Conservation (phyloP, 2,113 vertebrate genomes). For the Eleginops maclovinus region DNA sequence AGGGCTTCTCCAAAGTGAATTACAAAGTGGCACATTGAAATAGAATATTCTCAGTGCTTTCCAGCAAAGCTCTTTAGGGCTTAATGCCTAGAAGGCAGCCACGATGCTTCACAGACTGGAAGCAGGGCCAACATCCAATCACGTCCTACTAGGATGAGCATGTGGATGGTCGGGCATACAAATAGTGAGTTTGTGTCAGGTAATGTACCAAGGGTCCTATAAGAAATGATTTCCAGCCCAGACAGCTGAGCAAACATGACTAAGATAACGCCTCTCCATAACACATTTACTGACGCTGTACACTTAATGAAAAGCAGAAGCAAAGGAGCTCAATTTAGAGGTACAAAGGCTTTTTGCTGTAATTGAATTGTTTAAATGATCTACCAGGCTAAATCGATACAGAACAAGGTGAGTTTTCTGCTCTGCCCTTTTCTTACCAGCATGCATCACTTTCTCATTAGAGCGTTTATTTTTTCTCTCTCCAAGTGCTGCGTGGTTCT, state of each 20-base stretch:
- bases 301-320: constrained; percentile 46
- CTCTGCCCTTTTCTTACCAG: constrained; percentile 47
- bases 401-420: constrained; percentile 60
- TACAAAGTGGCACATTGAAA: constrained; percentile 72
- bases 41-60: constrained; percentile 71
- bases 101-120: constrained; percentile 61
- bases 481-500: constrained; percentile 28
- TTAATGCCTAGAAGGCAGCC: constrained; percentile 67
- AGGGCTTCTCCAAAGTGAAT: constrained; percentile 69
- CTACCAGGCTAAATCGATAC: constrained; percentile 58
- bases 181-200: constrained; percentile 49
- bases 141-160: constrained; percentile 49
- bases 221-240: constrained; percentile 36
- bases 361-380: constrained; percentile 78
- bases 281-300: constrained; percentile 51
- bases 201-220: constrained; percentile 31
- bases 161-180: constrained; percentile 64
- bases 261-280: constrained; percentile 39
- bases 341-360: constrained; percentile 58
- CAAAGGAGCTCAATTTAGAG: constrained; percentile 49
- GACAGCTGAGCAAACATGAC: constrained; percentile 32
- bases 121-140: constrained; percentile 61
- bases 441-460: constrained; percentile 66
- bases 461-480: constrained; percentile 45
- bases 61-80: constrained; percentile 77